phyloP scores from a whole-genome alignment of 1,140 invertebrate genomes.

The Pectinophora gossypiella region DNA sequence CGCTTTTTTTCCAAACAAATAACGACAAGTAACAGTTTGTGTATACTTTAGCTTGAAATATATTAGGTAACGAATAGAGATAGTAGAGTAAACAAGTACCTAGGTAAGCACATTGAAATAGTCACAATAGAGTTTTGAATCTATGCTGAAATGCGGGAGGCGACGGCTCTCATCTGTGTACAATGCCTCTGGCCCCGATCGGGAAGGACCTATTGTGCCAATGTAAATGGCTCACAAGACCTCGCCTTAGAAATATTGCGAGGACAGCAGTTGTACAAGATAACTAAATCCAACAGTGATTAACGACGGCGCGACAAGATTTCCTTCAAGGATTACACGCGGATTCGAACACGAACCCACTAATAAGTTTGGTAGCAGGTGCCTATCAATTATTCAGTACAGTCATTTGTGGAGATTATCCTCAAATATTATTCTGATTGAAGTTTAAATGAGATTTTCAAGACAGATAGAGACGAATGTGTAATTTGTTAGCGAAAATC shows the following conservation, averaged over 20 bases:
- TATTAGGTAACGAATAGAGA: too few relatives aligned
- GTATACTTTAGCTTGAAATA: too few relatives aligned
- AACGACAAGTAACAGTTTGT: neutral
- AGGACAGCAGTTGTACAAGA: neutral
- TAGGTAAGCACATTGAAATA: neutral
- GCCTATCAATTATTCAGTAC: neutral
- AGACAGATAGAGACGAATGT: too few relatives aligned
- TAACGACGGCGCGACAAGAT: neutral
- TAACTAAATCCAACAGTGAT: neutral
- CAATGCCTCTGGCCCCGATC: conserved; percentile 8
- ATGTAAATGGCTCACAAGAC: conserved; percentile 16
- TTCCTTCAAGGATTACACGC: too few relatives aligned
- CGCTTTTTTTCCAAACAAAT: too few relatives aligned
- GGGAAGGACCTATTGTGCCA: conserved; percentile 15
- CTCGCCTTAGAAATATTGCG: neutral
- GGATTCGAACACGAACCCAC: neutral
- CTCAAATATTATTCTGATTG: too few relatives aligned
- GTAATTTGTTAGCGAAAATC: too few relatives aligned
- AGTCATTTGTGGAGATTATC: neutral
- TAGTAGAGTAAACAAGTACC: too few relatives aligned
- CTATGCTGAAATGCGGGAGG: neutral
- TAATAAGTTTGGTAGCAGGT: neutral
- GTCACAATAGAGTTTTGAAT: neutral
- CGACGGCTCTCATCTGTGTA: conserved; percentile 12
- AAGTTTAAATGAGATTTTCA: too few relatives aligned